Conservation (phyloP, 2,797 vertebrate species). For the Gila robusta region DNA sequence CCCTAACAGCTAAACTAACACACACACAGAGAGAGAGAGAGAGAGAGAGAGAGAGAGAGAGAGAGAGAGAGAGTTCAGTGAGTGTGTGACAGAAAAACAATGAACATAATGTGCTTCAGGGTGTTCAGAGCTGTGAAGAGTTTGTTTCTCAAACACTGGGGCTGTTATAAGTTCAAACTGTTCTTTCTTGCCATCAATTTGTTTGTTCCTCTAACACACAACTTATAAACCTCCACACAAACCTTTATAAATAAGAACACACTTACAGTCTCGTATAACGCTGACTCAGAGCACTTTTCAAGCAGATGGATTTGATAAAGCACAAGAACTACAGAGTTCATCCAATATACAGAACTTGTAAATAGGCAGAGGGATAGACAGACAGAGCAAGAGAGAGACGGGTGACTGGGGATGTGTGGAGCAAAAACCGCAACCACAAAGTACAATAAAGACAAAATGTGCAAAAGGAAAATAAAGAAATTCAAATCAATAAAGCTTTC, state of each 20-base stretch:
- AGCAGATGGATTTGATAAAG: constrained; percentile 2
- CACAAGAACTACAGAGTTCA: neutral
- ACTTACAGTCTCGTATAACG: constrained; percentile 4
- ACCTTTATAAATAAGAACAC: constrained; percentile 4
- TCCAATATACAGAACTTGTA: neutral
- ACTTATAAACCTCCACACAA: constrained; percentile 1
- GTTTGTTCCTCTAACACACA: neutral
- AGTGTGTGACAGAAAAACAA: neutral
- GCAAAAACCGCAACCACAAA: constrained; percentile 23
- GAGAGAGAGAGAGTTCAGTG: neutral
- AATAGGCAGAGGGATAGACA: neutral
- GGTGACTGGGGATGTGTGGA: neutral
- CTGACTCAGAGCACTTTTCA: constrained; percentile 6
- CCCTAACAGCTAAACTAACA: neutral
- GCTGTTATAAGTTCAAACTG: neutral
- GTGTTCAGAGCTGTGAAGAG: neutral
- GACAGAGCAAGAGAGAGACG: neutral
- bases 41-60: neutral
- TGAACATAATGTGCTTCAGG: constrained; percentile 14
- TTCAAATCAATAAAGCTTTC: constrained; percentile 46
- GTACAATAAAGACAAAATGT: neutral
- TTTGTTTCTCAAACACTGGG: neutral
- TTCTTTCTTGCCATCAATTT: constrained; percentile 8
- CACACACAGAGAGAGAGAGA: neutral
- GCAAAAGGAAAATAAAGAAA: constrained; percentile 47